A percentile compares a stretch with the other conserved stretches of the same genome.
Conservation (phyloP, 2,113 vertebrate species). For the Phalacrocorax carbo region DNA sequence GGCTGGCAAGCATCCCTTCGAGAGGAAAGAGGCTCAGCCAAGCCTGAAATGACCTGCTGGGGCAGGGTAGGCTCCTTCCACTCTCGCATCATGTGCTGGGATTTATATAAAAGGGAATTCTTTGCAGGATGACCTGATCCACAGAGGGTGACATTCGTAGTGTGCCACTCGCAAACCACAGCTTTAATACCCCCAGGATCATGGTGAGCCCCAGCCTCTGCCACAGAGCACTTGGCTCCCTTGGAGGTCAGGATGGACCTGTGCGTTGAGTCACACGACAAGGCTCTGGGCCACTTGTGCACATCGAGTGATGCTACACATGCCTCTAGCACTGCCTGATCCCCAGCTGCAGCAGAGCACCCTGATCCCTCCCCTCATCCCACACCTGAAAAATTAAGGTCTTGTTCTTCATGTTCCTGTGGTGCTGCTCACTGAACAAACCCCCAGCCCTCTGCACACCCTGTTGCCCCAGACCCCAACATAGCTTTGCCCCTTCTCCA, state of each 20-base stretch:
- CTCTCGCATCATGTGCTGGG: background rate
- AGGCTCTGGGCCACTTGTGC: background rate
- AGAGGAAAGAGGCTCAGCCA: constrained; percentile 45
- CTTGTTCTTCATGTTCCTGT: background rate
- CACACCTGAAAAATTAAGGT: background rate
- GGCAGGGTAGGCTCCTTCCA: background rate
- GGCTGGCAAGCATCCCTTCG: background rate
- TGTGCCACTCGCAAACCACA: background rate
- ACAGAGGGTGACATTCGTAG: accelerated
- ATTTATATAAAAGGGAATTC: background rate
- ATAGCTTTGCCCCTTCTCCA: background rate
- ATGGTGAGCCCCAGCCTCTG: background rate
- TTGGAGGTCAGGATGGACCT: background rate
- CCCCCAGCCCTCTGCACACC: accelerated
- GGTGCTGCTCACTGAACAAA: background rate
- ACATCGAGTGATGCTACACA: background rate
- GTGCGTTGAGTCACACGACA: background rate
- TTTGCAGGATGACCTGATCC: background rate
- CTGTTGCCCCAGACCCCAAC: accelerated
- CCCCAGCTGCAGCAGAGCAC: background rate
- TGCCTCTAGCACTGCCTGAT: background rate
- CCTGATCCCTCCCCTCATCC: background rate
- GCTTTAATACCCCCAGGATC: accelerated
- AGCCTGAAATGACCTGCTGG: constrained; percentile 41
- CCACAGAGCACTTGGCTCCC: background rate